A percentile compares a stretch with the other conserved stretches of the same genome.
Evolutionary conservation across 2,797 vertebrate species (phyloP).

Genomic region (Danio tinwini): DNA sequence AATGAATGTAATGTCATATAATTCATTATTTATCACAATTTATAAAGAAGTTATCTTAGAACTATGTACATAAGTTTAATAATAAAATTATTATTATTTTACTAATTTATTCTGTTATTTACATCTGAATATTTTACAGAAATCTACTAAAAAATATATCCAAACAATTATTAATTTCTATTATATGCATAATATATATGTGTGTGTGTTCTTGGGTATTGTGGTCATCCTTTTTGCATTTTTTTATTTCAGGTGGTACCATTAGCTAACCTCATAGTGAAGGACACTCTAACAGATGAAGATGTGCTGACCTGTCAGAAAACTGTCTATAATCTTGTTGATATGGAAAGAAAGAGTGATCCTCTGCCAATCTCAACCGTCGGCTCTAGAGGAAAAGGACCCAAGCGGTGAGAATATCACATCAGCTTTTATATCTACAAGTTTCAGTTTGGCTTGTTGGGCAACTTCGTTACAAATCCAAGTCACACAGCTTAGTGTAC

Average conservation of each 20-base stretch:
- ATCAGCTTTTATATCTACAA: too few relatives aligned
- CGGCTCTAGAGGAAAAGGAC: conserved; percentile 97
- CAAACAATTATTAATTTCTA: too few relatives aligned
- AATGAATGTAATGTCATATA: too few relatives aligned
- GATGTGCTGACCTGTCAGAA: conserved; percentile 98
- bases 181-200: background rate
- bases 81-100: too few relatives aligned
- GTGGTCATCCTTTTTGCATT: background rate
- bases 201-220: background rate
- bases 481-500: background rate
- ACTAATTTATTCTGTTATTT: too few relatives aligned
- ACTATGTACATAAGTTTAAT: too few relatives aligned
- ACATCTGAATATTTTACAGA: too few relatives aligned
- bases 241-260: conserved; percentile 89
- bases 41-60: too few relatives aligned
- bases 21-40: too few relatives aligned
- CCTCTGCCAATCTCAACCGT: conserved; percentile 97
- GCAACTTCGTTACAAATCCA: background rate
- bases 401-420: conserved; percentile 86
- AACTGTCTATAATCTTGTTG: conserved; percentile 96
- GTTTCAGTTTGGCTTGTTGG: background rate
- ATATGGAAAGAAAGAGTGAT: conserved; percentile 99
- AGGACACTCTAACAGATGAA: conserved; percentile 93
- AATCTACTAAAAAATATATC: too few relatives aligned
- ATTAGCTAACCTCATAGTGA: conserved; percentile 95